These are phyloP conservation scores for Geothlypis trichas DNA, from an alignment of 2,113 vertebrate genomes.

Conservation along the genomic window DNA sequence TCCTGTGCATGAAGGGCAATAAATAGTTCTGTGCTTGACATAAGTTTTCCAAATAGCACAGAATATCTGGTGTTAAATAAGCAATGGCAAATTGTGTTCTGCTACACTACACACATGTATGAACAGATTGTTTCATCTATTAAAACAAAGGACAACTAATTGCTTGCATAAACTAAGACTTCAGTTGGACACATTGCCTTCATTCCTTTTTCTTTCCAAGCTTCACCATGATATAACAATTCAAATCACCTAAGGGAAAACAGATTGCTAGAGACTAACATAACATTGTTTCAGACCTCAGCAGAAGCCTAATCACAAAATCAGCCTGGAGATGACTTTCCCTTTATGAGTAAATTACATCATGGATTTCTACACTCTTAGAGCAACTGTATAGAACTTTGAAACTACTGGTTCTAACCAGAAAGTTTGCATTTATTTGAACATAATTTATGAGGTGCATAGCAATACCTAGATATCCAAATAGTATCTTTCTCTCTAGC, in stretches of 20 bases:
- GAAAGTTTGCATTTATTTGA: background rate
- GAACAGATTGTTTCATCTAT: background rate
- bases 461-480: background rate
- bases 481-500: background rate
- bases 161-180: background rate
- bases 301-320: background rate
- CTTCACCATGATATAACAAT: background rate
- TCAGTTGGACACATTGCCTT: background rate
- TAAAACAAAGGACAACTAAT: background rate
- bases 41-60: background rate
- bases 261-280: background rate
- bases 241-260: background rate
- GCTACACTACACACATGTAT: background rate
- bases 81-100: background rate
- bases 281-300: background rate
- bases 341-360: background rate
- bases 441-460: background rate
- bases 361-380: background rate
- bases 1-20: background rate
- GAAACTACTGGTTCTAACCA: background rate
- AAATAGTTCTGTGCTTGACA: background rate
- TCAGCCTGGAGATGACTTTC: background rate
- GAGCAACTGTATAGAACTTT: background rate
- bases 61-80: background rate
- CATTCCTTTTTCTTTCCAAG: background rate